A percentile compares a stretch with the other conserved stretches of the same genome.
Conservation (phyloP, 2,797 vertebrate genomes). For the Eulemur mongoz region DNA sequence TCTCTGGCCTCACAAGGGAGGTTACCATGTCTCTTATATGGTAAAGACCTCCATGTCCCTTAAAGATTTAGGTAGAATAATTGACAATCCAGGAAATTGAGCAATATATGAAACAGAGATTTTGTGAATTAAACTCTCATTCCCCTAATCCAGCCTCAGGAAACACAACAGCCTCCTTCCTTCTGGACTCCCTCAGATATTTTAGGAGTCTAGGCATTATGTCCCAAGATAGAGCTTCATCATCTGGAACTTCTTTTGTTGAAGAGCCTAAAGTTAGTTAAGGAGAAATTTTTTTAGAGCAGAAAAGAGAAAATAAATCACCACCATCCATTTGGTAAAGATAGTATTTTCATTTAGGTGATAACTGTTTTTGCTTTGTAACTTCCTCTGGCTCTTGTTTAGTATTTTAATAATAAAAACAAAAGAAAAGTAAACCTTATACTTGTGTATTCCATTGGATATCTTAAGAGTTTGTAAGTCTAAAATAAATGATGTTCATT, state of each 20-base stretch:
- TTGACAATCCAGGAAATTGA: constrained; percentile 56
- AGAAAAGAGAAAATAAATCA: constrained; percentile 54
- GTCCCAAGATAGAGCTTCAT: constrained; percentile 36
- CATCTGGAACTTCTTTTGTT: constrained; percentile 54
- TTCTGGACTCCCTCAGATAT: neutral
- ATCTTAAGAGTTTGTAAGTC: neutral
- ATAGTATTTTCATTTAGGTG: constrained; percentile 37
- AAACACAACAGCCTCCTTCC: constrained; percentile 22
- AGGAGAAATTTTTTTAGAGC: constrained; percentile 35
- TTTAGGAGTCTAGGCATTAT: constrained; percentile 38
- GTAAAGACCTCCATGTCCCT: neutral
- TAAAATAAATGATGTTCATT: constrained; percentile 47
- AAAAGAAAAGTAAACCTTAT: neutral
- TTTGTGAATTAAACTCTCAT: constrained; percentile 47
- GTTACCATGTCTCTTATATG: constrained; percentile 28
- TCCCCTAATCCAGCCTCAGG: constrained; percentile 10
- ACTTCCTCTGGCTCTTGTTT: constrained; percentile 33
- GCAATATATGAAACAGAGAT: constrained; percentile 29
- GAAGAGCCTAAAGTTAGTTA: constrained; percentile 25
- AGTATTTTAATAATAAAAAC: constrained; percentile 21
- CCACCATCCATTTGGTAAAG: constrained; percentile 45
- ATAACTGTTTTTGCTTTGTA: constrained; percentile 5
- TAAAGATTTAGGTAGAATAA: constrained; percentile 34
- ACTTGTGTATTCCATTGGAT: neutral
- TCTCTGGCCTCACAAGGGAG: neutral